Base-by-base conservation (phyloP, 1,140 invertebrate species). In the Teleopsis dalmanni region DNA sequence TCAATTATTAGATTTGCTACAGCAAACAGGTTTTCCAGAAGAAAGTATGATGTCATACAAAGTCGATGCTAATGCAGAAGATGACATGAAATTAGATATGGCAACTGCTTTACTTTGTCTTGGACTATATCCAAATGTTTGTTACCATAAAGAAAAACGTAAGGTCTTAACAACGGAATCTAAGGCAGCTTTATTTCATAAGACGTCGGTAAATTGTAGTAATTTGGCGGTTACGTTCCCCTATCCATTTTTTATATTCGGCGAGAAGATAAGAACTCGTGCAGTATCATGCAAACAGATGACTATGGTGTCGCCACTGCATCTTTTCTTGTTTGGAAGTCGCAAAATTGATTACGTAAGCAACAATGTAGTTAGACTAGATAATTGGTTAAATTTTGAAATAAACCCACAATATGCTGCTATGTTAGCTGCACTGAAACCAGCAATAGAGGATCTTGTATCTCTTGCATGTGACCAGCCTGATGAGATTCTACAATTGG, bases 261-360 rank as follows among this genome's bases (percentile, higher is more conserved):
- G 93, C 3, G 95, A 99, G 75, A 98, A 99, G 80, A 92, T 98
- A 37, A 81, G 95, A 44, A 98, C 95, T 0, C 77, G 89, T 55
- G 92, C 94, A 6, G 92, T 98, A n/a, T 88, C 88, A 13, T 97
- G 93, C 70, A 98, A 98, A 68, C 92, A 96, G 74, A 88, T 95
- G 78, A 93, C 91, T 0, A 97, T 98, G 92, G 85, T 98, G 2
- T 84, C 92, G 2, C 93, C 95, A 0, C 70, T 98, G 50, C 95
- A 98, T 72, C 73, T 98, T 5, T 68, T 99, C 51, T 70, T 98
- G 6, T 98, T 98, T 74, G 95, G 87, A 4, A 83, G 82, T 25
- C 77, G 88, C n/a, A 91, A 90, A 75, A 84, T 94, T 2, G 89
- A 92, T 62, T 74, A 75, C 72, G 73, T 79, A 22, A 62, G 85